A percentile compares a stretch with the other conserved stretches of the same genome.
Conservation (phyloP, 2,113 vertebrate species). For the Tympanuchus pallidicinctus region DNA sequence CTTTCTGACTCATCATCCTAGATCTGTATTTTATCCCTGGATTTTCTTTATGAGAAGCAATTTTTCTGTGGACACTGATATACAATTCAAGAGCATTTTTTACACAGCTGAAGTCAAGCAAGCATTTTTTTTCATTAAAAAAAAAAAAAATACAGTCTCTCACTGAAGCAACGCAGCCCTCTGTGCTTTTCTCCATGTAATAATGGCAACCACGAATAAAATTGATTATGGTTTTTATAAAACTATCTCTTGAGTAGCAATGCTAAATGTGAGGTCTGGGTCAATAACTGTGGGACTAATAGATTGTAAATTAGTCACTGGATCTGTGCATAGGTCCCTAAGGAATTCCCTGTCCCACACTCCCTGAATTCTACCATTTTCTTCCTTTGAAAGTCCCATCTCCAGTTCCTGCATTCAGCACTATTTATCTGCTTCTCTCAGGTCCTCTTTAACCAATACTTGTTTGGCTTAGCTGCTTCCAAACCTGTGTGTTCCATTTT, state of each 20-base stretch:
- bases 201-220: not conserved
- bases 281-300: not conserved
- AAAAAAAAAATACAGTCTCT: not conserved
- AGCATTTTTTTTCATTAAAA: not conserved
- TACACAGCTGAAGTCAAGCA: not conserved
- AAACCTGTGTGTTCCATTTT: not conserved
- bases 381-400: not conserved
- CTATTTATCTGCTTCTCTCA: not conserved
- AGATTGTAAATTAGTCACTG: not conserved
- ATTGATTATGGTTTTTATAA: not conserved
- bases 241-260: not conserved
- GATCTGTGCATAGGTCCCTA: not conserved
- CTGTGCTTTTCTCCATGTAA: not conserved
- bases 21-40: not conserved
- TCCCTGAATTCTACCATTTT: not conserved
- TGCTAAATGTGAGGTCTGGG: not conserved
- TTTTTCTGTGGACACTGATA: not conserved
- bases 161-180: not conserved
- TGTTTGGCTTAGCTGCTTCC: not conserved
- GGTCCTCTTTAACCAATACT: not conserved
- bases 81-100: not conserved
- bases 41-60: not conserved
- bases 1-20: not conserved
- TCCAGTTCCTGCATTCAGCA: not conserved
- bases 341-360: not conserved